A percentile compares a stretch with the other conserved stretches of the same genome.
Evolutionary conservation across 1,140 invertebrate genomes (phyloP).

Genomic region (Drosophila sproati): DNA sequence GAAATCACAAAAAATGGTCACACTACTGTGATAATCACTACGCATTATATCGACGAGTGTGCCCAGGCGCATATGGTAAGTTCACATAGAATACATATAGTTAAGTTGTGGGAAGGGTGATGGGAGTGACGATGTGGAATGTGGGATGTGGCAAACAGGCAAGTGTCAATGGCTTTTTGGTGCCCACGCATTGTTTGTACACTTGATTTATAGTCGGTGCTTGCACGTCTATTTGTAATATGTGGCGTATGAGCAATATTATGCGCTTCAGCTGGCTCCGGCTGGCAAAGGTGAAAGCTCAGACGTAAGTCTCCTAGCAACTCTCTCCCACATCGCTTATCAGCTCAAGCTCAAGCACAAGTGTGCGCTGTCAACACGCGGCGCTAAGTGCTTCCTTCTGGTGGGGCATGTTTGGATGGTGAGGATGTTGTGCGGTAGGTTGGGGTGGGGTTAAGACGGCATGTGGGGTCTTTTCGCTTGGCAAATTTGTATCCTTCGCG

Average conservation of each 20-base stretch:
- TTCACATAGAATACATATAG: slow-evolving; percentile 45
- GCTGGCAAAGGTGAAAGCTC: slow-evolving; percentile 73
- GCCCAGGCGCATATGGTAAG: slow-evolving; percentile 93
- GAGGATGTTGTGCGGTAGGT: background rate
- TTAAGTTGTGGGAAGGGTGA: background rate
- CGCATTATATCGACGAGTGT: slow-evolving; percentile 99
- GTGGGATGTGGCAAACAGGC: slow-evolving; percentile 1
- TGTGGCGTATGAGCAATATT: slow-evolving; percentile 78
- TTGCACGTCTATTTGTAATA: slow-evolving; percentile 72
- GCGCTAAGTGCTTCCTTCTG: slow-evolving; percentile 74
- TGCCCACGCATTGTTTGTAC: slow-evolving; percentile 72
- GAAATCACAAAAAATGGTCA: slow-evolving; percentile 93
- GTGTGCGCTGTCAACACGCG: slow-evolving; percentile 74
- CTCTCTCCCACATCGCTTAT: slow-evolving; percentile 46
- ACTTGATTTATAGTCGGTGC: slow-evolving; percentile 70
- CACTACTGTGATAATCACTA: slow-evolving; percentile 98
- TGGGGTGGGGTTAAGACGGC: background rate
- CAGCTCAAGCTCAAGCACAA: slow-evolving; percentile 61
- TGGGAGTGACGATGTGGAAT: background rate
- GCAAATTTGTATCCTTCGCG: slow-evolving; percentile 79
- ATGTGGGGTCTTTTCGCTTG: slow-evolving; percentile 21
- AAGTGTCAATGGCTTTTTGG: slow-evolving; percentile 75
- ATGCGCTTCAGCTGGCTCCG: slow-evolving; percentile 30
- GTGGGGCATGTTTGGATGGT: background rate
- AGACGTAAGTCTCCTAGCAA: slow-evolving; percentile 23